A percentile compares a stretch with the other conserved stretches of the same genome.
These are phyloP conservation scores for Phycodurus eques DNA, from an alignment of 2,113 vertebrate genomes.

Conservation along the genomic window DNA sequence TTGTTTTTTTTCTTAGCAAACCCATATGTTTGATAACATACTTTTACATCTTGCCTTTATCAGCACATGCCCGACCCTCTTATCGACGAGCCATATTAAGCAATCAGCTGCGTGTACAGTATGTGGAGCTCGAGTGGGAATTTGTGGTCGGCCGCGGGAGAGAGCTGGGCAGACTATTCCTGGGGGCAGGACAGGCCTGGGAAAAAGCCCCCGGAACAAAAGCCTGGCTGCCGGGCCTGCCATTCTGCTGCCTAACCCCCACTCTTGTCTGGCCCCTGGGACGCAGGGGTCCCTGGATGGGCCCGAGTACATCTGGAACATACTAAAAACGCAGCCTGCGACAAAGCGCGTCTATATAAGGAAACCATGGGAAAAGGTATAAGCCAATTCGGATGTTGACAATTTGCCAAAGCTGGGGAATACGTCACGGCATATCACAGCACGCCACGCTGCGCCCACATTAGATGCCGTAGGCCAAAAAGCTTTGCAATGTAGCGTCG, in stretches of 20 bases:
- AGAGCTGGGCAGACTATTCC: slow-evolving; percentile 62
- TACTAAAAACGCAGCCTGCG: slow-evolving; percentile 22
- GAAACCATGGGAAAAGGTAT: slow-evolving; percentile 5
- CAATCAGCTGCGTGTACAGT: not conserved
- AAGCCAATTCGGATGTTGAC: not conserved
- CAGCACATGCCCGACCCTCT: not conserved
- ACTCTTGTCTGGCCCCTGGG: not conserved
- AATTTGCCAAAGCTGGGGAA: too few relatives aligned
- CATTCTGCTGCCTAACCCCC: too few relatives aligned
- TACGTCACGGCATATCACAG: too few relatives aligned
- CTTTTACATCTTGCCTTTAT: not conserved
- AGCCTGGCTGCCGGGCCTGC: slow-evolving; percentile 10
- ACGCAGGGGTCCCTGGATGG: slow-evolving; percentile 9
- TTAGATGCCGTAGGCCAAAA: too few relatives aligned
- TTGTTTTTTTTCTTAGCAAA: not conserved
- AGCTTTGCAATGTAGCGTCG: too few relatives aligned
- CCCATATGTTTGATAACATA: not conserved
- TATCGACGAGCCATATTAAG: not conserved
- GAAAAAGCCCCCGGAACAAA: slow-evolving; percentile 57
- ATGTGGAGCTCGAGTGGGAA: slow-evolving; percentile 56
- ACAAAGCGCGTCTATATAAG: slow-evolving; percentile 42
- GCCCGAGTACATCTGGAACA: slow-evolving; percentile 49
- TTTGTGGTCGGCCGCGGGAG: slow-evolving; percentile 27
- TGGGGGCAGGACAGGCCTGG: slow-evolving; percentile 59
- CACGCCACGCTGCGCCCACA: too few relatives aligned